Conservation (phyloP, 2,888 invertebrate species). For the Scaptodrosophila latifasciaeformis region DNA sequence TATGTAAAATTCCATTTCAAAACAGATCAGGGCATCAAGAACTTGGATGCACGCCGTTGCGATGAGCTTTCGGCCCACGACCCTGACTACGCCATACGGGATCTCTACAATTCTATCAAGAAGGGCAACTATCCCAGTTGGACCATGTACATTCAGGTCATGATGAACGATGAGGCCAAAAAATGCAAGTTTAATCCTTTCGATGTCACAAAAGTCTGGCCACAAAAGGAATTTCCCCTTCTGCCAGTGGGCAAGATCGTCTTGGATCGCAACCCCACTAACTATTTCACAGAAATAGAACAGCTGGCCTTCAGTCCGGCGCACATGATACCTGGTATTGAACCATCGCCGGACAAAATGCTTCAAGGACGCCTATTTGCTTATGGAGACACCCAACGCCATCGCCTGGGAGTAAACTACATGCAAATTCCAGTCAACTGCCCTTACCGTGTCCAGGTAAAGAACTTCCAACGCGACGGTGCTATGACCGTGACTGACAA, state of each 20-base stretch:
- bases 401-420: slow-evolving; percentile 93
- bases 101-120: slow-evolving; percentile 92
- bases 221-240: slow-evolving; percentile 89
- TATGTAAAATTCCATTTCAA: slow-evolving; percentile 97
- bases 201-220: slow-evolving; percentile 95
- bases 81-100: slow-evolving; percentile 92
- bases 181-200: slow-evolving; percentile 90
- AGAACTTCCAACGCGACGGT: slow-evolving; percentile 94
- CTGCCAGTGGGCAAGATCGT: slow-evolving; percentile 91
- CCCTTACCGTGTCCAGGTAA: slow-evolving; percentile 82
- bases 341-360: slow-evolving; percentile 96
- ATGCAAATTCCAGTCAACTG: slow-evolving; percentile 96
- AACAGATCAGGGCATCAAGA: slow-evolving; percentile 93
- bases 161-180: slow-evolving; percentile 92
- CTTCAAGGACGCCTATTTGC: slow-evolving; percentile 90
- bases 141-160: slow-evolving; percentile 89
- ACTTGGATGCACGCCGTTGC: slow-evolving; percentile 76
- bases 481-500: slow-evolving; percentile 84
- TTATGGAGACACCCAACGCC: slow-evolving; percentile 93
- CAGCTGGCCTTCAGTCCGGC: slow-evolving; percentile 94
- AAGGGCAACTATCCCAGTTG: slow-evolving; percentile 84
- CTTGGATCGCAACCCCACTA: slow-evolving; percentile 90
- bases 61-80: slow-evolving; percentile 80
- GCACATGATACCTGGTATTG: slow-evolving; percentile 93
- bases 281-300: slow-evolving; percentile 96